Base-by-base conservation (phyloP, 1,140 invertebrate genomes). In the Temnothorax nylanderi region DNA sequence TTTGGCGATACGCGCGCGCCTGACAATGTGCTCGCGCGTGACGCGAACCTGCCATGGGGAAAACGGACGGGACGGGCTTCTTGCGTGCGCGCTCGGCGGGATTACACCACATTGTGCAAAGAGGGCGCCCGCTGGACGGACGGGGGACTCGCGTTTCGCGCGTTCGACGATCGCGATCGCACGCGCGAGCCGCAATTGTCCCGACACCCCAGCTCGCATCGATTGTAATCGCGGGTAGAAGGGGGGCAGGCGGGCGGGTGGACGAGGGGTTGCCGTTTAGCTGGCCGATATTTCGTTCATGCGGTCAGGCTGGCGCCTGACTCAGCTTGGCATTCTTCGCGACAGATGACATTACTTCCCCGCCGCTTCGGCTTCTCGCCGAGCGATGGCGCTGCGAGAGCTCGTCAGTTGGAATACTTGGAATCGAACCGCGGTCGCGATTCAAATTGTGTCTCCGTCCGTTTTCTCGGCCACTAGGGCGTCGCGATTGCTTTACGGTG, bases 221-320 rank as follows among this genome's bases (percentile, higher is more conserved):
- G 62, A 37, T 58, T 54, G 74, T 32, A 69, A 76, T 90, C 75
- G 88, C 62, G 71, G 62, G 78, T 2, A 67, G 1, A 41, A 3
- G 5, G 41, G 26, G 26, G 26, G 1, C 26, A 26, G 26, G 26
- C 26, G 18, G 26, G 18, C 44, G 60, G 32, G 56, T 54, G 64
- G 54, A 18, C 41, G 87, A 88, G 82, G 85, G 87, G 82, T 64
- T 56, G 78, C 69, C 87, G 74, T 93, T 92, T 89, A 87, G 85
- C 88, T 75, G 85, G 64, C 67, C 56, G 75, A 47, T 74, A 78
- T 77, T 80, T 88, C 56, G 56, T 76, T 75, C 81, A 67, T 89
- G 54, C 87, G 87, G 88, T 88, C 89, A 89, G 88, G 71, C 85
- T 91, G 93, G 91, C 92, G 93, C 91, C 90, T 90, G 89, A 85